Base-by-base conservation (phyloP, 2,888 invertebrate species). In the Acleris cristana region DNA sequence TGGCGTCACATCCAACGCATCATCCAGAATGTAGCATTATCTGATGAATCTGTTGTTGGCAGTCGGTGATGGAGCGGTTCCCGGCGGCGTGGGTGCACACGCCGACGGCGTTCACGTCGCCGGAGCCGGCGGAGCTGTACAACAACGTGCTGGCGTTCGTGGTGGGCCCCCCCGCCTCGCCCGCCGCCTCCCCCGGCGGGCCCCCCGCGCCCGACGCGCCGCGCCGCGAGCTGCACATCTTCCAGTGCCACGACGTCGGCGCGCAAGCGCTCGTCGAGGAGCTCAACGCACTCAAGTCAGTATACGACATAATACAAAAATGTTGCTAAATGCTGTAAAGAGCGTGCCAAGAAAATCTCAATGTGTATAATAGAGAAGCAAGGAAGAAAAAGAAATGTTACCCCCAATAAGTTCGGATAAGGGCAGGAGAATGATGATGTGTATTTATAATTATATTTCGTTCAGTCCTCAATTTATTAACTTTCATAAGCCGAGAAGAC, bases 81-180 rank as follows among this genome's bases (percentile, higher is more conserved):
- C 98, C 99, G 0, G 96, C 98, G 48, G 94, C 97, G 58, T 94
- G 98, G 81, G 98, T 99, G 74, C 97, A 97, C 85, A 97, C 99
- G 73, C 99, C 99, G 2, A 99, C 99, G 10, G 99, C 99, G n/a
- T 98, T 98, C 89, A 98, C 98, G 60, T 98, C 98, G 71, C 96
- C 97, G 62, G 99, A 99, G 89, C 97, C 98, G 6, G 97, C 98
- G 89, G 99, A 99, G 90, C 96, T 99, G 84, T 99, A 99, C 94
- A 99, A 99, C 93, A 99, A 99, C 90, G 98, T 99, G 83, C 94
- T 99, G 80, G 97, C 99, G 44, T 99, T 99, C 92, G 98, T 99
- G 75, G 98, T 99, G 71, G 95, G 96, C 7, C 97, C 87, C 12
- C 88, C 91, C 34, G 55, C 34, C 16, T 80, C 82, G 44, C 64